Conservation (phyloP, 2,797 vertebrate species). For the Thripadectes ignobilis region DNA sequence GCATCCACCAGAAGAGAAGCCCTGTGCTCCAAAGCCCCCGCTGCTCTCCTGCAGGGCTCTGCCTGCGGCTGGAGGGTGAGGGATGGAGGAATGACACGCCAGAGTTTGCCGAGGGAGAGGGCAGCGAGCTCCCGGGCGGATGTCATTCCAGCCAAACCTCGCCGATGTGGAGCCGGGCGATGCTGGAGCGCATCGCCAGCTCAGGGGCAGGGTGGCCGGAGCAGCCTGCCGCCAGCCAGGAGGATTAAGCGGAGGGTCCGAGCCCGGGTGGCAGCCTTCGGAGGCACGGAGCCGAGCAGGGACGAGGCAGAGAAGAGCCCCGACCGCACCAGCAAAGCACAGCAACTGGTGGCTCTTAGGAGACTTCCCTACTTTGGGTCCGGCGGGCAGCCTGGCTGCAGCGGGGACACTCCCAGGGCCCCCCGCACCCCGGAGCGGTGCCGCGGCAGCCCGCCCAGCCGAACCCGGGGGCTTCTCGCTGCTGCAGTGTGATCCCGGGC, state of each 20-base stretch:
- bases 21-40: background rate
- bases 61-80: background rate
- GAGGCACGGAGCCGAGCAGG: background rate
- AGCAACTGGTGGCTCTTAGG: slow-evolving; percentile 72
- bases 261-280: background rate
- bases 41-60: background rate
- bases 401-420: background rate
- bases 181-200: background rate
- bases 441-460: background rate
- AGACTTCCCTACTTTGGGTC: slow-evolving; percentile 31
- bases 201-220: slow-evolving; percentile 28
- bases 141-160: background rate
- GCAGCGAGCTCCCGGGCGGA: background rate
- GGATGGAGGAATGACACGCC: background rate
- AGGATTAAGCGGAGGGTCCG: background rate
- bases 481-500: background rate
- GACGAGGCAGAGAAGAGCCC: background rate
- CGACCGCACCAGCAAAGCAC: background rate
- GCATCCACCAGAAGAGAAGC: slow-evolving; percentile 43
- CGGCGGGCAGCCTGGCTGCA: background rate
- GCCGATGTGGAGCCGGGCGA: background rate
- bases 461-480: background rate
- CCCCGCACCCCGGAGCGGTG: background rate
- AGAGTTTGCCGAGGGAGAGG: background rate
- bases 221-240: background rate